Base-by-base conservation (phyloP, 2,113 vertebrate genomes). In the Guaruba guarouba region DNA sequence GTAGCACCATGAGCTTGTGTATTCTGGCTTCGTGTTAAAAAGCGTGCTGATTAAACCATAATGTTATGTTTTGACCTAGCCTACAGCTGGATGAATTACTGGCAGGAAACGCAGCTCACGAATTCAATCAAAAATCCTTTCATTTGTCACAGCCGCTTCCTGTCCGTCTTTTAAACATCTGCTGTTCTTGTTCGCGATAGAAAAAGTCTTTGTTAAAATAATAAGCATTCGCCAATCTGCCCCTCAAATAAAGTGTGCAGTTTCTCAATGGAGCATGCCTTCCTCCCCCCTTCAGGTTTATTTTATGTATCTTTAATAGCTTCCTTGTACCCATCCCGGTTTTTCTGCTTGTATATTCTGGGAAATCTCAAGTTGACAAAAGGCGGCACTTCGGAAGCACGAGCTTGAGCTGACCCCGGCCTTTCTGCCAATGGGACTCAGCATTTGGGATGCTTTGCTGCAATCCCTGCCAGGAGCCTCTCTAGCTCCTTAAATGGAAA, bases 111-210 rank as follows among this genome's bases (percentile, higher is more conserved):
- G 95, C 91, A 96, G 97, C 97, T 98, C 97, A 98, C 97, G 97
- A 98, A 98, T 98, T 97, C 96, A 97, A 97, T 98, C 97, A 98
- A 96, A 98, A 98, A 97, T 96, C 96, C 96, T 97, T 98, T 97
- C 97, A 97, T 98, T 98, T 98, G 98, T 98, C 97, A 98, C 93
- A 97, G 94, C 85, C 90, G 49, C 96, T 98, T 98, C 98, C 98
- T 98, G 98, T 97, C 97, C 64, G 63, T 93, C 96, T 95, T 96
- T 96, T 91, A 97, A 97, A 97, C 98, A 98, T 98, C 97, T 98
- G 98, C 97, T 97, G 96, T 96, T 98, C 97, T 93, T 97, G 97
- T 96, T 97, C 96, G 23, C 90, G 15, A 96, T 94, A 92, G 89
- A 97, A 93, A 96, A 95, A 94, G 89, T 76, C 91, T 98, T 97